Conservation (phyloP, 1,140 invertebrate genomes). For the Argopecten irradians region DNA sequence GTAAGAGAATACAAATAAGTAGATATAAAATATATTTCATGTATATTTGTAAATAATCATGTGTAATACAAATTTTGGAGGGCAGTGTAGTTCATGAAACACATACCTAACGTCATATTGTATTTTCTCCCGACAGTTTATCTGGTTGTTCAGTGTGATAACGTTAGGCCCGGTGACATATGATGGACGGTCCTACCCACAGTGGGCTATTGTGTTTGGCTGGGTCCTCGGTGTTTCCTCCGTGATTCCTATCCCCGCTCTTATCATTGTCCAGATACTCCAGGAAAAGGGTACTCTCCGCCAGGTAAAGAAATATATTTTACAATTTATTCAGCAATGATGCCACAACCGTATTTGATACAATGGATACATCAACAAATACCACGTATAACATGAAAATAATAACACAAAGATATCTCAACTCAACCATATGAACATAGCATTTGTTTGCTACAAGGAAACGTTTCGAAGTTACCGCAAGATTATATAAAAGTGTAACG, state of each 20-base stretch:
- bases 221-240: slow-evolving; percentile 68
- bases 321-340: not conserved
- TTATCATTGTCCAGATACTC: slow-evolving; percentile 59
- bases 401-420: not conserved
- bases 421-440: not conserved
- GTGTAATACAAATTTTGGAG: not conserved
- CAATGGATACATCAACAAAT: not conserved
- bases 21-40: not conserved
- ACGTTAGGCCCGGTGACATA: slow-evolving; percentile 69
- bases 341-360: not conserved
- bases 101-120: not conserved
- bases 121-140: slow-evolving; percentile 60
- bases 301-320: slow-evolving; percentile 53
- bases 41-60: not conserved
- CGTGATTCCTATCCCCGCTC: slow-evolving; percentile 67
- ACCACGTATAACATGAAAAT: not conserved
- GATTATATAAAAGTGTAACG: too few relatives aligned
- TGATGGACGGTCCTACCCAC: slow-evolving; percentile 64
- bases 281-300: slow-evolving; percentile 58
- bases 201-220: slow-evolving; percentile 69
- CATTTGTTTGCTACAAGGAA: not conserved
- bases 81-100: not conserved
- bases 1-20: too few relatives aligned
- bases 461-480: not conserved
- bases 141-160: slow-evolving; percentile 69